Evolutionary conservation across 2,113 vertebrate genomes (phyloP), one percentile per base, ranked within the genome.

Genomic region (Zingel zingel): DNA sequence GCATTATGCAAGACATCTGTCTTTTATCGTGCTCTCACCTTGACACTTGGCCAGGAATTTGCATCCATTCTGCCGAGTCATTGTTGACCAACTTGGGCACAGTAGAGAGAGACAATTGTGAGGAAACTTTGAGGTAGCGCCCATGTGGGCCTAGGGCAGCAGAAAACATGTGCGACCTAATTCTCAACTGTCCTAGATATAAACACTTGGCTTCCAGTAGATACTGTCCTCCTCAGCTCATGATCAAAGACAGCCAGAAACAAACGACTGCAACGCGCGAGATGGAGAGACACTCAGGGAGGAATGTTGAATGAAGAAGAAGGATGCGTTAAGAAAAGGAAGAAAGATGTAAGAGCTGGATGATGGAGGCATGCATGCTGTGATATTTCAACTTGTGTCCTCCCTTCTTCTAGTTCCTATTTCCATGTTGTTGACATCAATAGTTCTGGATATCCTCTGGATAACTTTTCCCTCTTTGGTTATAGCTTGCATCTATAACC

Each of bases 181-280:
- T 93, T 92, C 78, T 90, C 73, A 77, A 66, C 88, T 89, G 91
- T 92, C 88, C 91, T 79, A 91, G 89, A 89, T 92, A 89, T 87
- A 86, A 88, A 92, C 79, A 85, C 87, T 93, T 90, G 86, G 85
- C 85, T 90, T 92, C 88, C 74, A 88, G 83, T 89, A 87, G 87
- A 91, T 83, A 88, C 82, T 89, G 89, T 89, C 86, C 71, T 84
- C 78, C 83, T 88, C 87, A 87, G 87, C 84, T 86, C 74, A 77
- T 66, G 87, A 91, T 91, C 85, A 92, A 90, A 92, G 85, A 88
- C 73, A 33, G 74, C 11, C 21, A 74, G 75, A 89, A 91, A 90
- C 86, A 91, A 91, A 89, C 12, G 74, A 77, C 67, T 66, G 62
- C 63, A 77, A 63, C 56, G 18, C 30, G n/a, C 66, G 76, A 83